A percentile compares a stretch with the other conserved stretches of the same genome.
These are phyloP conservation scores for Alcedo atthis DNA, from an alignment of 2,797 vertebrate genomes.

Conservation along the genomic window DNA sequence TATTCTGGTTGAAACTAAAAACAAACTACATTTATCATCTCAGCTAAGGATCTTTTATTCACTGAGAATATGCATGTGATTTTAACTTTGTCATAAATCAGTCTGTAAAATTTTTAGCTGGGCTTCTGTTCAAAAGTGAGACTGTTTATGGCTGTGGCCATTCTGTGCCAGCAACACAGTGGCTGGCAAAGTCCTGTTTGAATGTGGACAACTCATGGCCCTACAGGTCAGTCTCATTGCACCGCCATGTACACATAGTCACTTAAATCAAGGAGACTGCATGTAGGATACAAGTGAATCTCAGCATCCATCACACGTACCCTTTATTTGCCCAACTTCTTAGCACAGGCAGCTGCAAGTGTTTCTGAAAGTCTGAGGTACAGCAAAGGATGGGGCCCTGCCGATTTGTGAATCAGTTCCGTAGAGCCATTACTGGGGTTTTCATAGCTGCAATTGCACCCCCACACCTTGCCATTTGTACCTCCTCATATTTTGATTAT, in stretches of 20 bases:
- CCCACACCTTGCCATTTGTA: not conserved
- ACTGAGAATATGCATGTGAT: not conserved
- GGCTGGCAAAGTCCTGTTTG: not conserved
- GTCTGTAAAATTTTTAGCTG: not conserved
- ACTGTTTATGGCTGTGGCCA: not conserved
- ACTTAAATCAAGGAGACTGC: not conserved
- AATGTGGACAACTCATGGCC: not conserved
- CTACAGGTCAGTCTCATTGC: not conserved
- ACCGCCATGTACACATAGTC: not conserved
- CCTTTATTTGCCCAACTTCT: not conserved
- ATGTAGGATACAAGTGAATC: not conserved
- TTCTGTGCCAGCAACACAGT: rapidly evolving
- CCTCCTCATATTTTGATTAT: constrained; percentile 60
- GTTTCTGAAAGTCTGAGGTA: not conserved
- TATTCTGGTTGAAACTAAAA: not conserved
- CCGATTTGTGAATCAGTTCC: not conserved
- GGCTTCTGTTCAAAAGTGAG: not conserved
- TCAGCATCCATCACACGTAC: not conserved
- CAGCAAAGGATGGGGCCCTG: not conserved
- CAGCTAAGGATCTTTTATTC: not conserved
- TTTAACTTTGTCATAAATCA: not conserved
- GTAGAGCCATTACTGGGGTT: not conserved
- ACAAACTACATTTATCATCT: not conserved
- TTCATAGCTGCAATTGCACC: not conserved
- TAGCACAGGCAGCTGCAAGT: rapidly evolving